A percentile compares a stretch with the other conserved stretches of the same genome.
Conservation (phyloP, 23 tunicate genomes). For the Halocynthia aurantium region DNA sequence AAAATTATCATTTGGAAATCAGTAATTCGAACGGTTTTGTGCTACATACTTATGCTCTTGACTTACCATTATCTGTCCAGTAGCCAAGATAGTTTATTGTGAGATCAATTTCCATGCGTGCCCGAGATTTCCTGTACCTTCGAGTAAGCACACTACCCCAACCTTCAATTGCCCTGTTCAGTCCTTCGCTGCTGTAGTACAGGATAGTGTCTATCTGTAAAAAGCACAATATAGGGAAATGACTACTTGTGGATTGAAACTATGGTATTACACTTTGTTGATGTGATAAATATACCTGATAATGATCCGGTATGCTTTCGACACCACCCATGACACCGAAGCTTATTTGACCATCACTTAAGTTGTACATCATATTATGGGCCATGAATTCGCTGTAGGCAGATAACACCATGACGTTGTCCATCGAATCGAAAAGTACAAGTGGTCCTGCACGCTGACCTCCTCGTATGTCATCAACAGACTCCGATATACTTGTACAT, state of each 20-base stretch:
- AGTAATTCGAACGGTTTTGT: too few species aligned
- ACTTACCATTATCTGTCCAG: conserved; percentile 84
- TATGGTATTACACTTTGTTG: too few species aligned
- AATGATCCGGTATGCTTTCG: conserved; percentile 39
- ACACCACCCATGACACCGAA: conserved; percentile 79
- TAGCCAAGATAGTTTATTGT: conserved; percentile 78
- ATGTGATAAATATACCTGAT: conserved; percentile 23
- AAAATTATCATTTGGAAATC: too few species aligned
- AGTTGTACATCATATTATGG: conserved; percentile 54
- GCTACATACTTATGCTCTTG: too few species aligned
- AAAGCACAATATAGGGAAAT: background rate
- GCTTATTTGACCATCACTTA: conserved; percentile 18
- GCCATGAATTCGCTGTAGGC: conserved; percentile 79
- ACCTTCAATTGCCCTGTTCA: conserved; percentile 55
- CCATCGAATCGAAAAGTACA: conserved; percentile 44
- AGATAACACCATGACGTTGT: conserved; percentile 55
- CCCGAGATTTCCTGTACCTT: conserved; percentile 50
- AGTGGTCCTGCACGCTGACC: conserved; percentile 70
- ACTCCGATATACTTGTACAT: background rate
- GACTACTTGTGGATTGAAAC: background rate
- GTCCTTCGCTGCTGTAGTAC: conserved; percentile 54
- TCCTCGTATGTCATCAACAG: conserved; percentile 19
- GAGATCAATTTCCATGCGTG: conserved; percentile 54
- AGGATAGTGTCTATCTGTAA: conserved; percentile 74
- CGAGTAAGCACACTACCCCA: conserved; percentile 70